Conservation (phyloP, 1,140 invertebrate species). For the Chymomyza costata region DNA sequence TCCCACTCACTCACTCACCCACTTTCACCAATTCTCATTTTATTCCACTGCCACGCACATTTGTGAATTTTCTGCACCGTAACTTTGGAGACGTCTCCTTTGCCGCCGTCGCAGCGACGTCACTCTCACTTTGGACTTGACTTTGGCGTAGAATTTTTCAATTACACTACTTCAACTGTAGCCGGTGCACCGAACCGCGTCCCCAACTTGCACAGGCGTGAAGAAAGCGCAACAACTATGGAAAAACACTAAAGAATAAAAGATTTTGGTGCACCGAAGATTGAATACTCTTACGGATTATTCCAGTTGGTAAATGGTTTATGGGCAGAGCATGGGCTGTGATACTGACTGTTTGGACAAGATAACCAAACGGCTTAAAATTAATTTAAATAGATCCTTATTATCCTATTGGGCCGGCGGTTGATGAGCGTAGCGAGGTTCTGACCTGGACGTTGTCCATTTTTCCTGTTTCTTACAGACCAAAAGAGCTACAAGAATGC, state of each 20-base stretch:
- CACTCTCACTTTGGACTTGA: conserved; percentile 72
- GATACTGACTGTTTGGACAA: too few species aligned
- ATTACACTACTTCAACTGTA: conserved; percentile 61
- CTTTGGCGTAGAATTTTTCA: conserved; percentile 71
- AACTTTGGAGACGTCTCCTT: conserved; percentile 56
- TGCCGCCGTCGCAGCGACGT: conserved; percentile 29
- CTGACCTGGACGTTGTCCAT: too few species aligned
- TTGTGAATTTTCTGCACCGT: conserved; percentile 64
- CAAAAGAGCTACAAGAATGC: too few species aligned
- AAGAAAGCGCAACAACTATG: neutral
- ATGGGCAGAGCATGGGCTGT: too few species aligned
- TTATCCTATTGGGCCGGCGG: too few species aligned
- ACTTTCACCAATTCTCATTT: conserved; percentile 49
- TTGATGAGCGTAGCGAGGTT: too few species aligned
- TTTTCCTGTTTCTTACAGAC: too few species aligned
- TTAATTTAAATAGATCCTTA: too few species aligned
- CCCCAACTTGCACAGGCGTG: conserved; percentile 14
- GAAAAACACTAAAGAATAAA: conserved; percentile 3
- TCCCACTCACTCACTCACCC: neutral
- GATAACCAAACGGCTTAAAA: too few species aligned
- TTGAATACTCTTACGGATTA: too few species aligned
- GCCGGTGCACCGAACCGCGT: too few species aligned
- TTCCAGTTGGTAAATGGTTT: too few species aligned
- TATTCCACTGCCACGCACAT: conserved; percentile 8
- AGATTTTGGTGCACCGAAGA: neutral